phyloP scores from a whole-genome alignment of 2,888 invertebrate genomes.

The Acleris cristana region DNA sequence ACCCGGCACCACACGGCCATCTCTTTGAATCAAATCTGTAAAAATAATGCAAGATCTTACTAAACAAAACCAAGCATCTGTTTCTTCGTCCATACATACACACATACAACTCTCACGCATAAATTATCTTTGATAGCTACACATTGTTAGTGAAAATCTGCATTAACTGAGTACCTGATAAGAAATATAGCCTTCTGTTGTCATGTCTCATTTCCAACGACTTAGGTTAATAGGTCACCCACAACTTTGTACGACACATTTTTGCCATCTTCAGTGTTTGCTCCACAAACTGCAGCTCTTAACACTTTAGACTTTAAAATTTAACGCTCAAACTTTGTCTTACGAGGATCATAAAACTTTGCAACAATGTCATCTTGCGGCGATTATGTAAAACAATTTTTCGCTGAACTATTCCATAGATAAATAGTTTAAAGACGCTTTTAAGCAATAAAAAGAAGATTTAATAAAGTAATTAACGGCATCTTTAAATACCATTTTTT shows the following conservation, averaged over 20 bases:
- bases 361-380: constrained; percentile 41
- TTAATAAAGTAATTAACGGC: too few relatives aligned
- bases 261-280: constrained; percentile 24
- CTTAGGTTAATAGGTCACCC: constrained; percentile 15
- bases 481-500: too few relatives aligned
- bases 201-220: not conserved
- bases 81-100: too few relatives aligned
- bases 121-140: too few relatives aligned
- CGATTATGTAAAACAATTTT: constrained; percentile 42
- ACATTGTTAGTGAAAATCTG: too few relatives aligned
- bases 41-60: too few relatives aligned
- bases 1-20: too few relatives aligned
- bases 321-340: constrained; percentile 39
- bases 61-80: too few relatives aligned
- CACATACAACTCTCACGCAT: too few relatives aligned
- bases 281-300: constrained; percentile 27
- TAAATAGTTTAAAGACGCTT: constrained; percentile 35
- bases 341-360: constrained; percentile 37
- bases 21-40: too few relatives aligned
- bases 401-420: constrained; percentile 33
- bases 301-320: constrained; percentile 35
- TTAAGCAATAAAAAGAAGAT: constrained; percentile 13
- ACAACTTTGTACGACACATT: constrained; percentile 27
- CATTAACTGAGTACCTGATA: too few relatives aligned
- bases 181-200: too few relatives aligned